These are phyloP conservation scores for Hydropsyche betteni DNA, from an alignment of 2,888 invertebrate species.

Conservation along the genomic window DNA sequence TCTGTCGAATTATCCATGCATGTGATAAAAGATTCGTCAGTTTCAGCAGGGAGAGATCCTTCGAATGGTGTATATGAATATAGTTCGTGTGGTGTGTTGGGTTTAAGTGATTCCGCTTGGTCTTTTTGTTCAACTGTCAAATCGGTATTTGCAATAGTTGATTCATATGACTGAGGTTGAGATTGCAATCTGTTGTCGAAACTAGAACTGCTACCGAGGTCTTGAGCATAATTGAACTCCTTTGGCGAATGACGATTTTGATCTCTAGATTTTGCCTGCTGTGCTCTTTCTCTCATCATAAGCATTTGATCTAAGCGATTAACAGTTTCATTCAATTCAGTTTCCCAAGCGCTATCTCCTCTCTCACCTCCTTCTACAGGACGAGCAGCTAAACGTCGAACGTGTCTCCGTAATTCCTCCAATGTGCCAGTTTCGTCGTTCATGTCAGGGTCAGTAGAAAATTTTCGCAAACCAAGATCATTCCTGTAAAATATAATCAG, in stretches of 20 bases:
- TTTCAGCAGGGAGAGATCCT: too few relatives aligned
- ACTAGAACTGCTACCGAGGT: background rate
- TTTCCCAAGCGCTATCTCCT: slow-evolving; percentile 76
- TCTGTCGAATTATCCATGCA: too few relatives aligned
- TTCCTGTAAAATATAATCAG: slow-evolving; percentile 48
- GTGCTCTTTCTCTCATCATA: slow-evolving; percentile 72
- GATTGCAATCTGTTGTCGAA: background rate
- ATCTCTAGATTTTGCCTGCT: slow-evolving; percentile 64
- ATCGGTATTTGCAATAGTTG: background rate
- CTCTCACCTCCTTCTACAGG: slow-evolving; percentile 79
- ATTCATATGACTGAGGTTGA: background rate
- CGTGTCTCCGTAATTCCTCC: slow-evolving; percentile 73
- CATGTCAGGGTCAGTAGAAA: slow-evolving; percentile 46
- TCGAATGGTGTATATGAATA: too few relatives aligned
- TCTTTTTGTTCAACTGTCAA: background rate
- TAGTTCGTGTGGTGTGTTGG: background rate
- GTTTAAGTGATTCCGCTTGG: background rate
- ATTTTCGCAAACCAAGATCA: slow-evolving; percentile 31
- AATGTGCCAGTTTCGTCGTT: slow-evolving; percentile 67
- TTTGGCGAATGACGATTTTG: background rate
- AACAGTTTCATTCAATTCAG: slow-evolving; percentile 79
- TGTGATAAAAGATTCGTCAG: too few relatives aligned
- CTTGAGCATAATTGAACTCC: slow-evolving; percentile 8
- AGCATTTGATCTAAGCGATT: slow-evolving; percentile 78
- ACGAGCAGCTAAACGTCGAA: slow-evolving; percentile 76